Conservation (phyloP, 2,113 vertebrate species). For the Callospermophilus lateralis region DNA sequence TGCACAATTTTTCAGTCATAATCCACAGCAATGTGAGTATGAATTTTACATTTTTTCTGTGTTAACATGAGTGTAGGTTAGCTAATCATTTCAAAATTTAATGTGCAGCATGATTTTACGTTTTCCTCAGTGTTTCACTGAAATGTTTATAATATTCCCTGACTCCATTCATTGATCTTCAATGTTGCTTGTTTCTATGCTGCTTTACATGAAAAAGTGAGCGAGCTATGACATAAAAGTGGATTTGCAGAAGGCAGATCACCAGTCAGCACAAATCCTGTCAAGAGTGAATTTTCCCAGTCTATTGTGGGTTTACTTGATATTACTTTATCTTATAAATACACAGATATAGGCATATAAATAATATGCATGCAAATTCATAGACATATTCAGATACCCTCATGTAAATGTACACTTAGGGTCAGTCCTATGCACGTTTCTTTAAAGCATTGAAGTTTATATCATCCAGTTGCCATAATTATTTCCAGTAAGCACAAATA, state of each 20-base stretch:
- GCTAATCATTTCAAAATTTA: background rate
- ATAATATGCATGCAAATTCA: background rate
- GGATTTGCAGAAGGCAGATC: background rate
- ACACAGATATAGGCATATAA: background rate
- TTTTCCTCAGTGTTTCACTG: background rate
- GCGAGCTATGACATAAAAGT: background rate
- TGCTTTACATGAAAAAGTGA: background rate
- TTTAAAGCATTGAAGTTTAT: background rate
- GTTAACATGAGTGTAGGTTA: background rate
- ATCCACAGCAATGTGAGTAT: background rate
- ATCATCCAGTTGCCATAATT: background rate
- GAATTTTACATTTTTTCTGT: background rate
- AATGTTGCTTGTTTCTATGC: background rate
- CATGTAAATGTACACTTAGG: background rate
- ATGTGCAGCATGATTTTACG: background rate
- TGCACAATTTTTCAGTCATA: background rate
- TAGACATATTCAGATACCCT: background rate
- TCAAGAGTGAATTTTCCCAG: background rate
- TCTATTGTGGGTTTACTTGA: background rate
- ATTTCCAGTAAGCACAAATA: constrained; percentile 22
- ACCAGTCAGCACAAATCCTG: background rate
- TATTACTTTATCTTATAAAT: constrained; percentile 7
- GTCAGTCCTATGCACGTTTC: background rate
- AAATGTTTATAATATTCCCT: background rate
- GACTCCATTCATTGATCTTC: background rate